Evolutionary conservation across 1,140 invertebrate species (phyloP).

Genomic region (Meloidogyne chitwoodi): DNA sequence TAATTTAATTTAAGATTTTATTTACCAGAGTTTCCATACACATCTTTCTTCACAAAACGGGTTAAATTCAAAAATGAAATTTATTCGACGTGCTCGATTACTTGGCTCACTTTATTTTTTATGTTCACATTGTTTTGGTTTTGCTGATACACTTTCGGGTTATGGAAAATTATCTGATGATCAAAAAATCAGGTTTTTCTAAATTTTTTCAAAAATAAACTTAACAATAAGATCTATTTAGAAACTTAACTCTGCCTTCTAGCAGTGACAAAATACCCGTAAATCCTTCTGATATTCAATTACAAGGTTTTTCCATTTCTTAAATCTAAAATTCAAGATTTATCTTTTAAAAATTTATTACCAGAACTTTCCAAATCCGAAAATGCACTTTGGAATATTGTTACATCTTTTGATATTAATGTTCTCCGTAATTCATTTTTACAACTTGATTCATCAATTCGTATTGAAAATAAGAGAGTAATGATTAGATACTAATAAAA

Average conservation of each 20-base stretch:
- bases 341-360: too few relatives aligned
- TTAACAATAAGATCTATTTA: neutral
- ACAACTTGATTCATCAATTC: neutral
- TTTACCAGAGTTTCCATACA: neutral
- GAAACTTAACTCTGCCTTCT: neutral
- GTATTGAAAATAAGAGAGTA: conserved; percentile 13
- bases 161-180: neutral
- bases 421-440: neutral
- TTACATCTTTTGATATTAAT: conserved; percentile 22
- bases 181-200: neutral
- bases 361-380: conserved; percentile 10
- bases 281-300: neutral
- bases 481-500: too few relatives aligned
- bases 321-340: too few relatives aligned
- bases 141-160: conserved; percentile 7
- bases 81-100: neutral
- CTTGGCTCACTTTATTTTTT: conserved; percentile 24
- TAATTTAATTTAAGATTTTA: neutral
- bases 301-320: conserved; percentile 8
- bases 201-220: too few relatives aligned
- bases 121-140: conserved; percentile 17
- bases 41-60: neutral
- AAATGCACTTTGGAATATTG: conserved; percentile 27
- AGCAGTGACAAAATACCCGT: neutral
- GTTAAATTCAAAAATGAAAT: neutral